Evolutionary conservation across 2,888 invertebrate genomes (phyloP), one percentile per base, ranked within the genome.

Genomic region (Dermolepida albohirtum): DNA sequence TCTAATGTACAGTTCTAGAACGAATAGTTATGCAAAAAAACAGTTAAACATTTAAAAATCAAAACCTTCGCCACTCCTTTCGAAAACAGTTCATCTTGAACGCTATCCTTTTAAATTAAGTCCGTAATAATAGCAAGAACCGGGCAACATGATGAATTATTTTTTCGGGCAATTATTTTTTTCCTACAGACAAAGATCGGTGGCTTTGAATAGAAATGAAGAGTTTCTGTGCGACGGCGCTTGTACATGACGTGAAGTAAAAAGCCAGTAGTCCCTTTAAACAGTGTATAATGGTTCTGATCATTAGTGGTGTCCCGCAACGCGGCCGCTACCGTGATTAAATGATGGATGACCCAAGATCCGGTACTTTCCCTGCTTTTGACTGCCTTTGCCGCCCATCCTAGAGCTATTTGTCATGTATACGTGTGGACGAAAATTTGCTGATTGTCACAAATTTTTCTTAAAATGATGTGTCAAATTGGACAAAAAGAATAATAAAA

Each of bases 281-380:
- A 78, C 74, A 71, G 73, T 72, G 71, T 74, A 75, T 76, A 76
- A 76, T 76, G 76, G 76, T 72, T 72, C 72, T 72, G 76, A 76
- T 77, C 77, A 77, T 77, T 77, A 77, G 75, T 69, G 76, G 73
- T 72, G 73, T 71, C 73, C 75, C 75, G 70, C 74, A 71, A 70
- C 66, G 66, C 43, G 70, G 71, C 69, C 70, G 70, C 67, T 70
- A 70, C 72, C 72, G 74, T 78, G 77, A 78, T 78, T 78, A 76
- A 78, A 77, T 78, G 77, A 78, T 78, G 74, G 77, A 78, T 78
- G 77, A 76, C 76, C 74, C 65, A 70, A 69, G 68, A 66, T 67
- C 69, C 69, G 71, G 73, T 66, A 67, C 68, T 71, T 70, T 69
- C 72, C 71, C n/a, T 11, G 49, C 16, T 73, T 73, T 72, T 66